phyloP scores from a whole-genome alignment of 2,797 vertebrate species.

The Threskiornis aethiopicus region DNA sequence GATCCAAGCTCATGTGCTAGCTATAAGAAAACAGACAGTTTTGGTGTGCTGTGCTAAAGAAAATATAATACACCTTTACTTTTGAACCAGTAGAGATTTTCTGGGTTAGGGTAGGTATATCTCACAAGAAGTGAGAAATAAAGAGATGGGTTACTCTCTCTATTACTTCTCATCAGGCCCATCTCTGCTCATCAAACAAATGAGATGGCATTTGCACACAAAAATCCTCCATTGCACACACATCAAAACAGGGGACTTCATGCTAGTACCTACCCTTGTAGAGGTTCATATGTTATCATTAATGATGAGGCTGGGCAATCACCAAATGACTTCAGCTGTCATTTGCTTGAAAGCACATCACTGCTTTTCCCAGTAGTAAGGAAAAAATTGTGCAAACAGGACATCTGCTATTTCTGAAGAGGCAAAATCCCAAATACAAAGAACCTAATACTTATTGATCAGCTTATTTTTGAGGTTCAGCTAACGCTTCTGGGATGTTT shows the following conservation, averaged over 20 bases:
- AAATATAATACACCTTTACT: neutral
- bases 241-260: neutral
- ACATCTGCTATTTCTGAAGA: neutral
- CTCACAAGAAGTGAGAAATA: neutral
- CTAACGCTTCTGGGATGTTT: neutral
- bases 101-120: neutral
- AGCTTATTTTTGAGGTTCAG: neutral
- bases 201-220: neutral
- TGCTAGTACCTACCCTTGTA: neutral
- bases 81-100: neutral
- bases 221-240: neutral
- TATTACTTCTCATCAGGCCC: neutral
- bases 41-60: neutral
- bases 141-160: neutral
- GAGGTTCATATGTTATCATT: neutral
- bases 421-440: neutral
- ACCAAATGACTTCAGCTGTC: neutral
- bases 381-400: neutral
- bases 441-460: neutral
- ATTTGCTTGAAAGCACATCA: fast-evolving
- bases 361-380: neutral
- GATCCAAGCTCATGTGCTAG: neutral
- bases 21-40: neutral
- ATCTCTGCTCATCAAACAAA: neutral
- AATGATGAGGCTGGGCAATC: neutral